Evolutionary conservation across 2,113 vertebrate species (phyloP).

Genomic region (Scartelaos histophorus): DNA sequence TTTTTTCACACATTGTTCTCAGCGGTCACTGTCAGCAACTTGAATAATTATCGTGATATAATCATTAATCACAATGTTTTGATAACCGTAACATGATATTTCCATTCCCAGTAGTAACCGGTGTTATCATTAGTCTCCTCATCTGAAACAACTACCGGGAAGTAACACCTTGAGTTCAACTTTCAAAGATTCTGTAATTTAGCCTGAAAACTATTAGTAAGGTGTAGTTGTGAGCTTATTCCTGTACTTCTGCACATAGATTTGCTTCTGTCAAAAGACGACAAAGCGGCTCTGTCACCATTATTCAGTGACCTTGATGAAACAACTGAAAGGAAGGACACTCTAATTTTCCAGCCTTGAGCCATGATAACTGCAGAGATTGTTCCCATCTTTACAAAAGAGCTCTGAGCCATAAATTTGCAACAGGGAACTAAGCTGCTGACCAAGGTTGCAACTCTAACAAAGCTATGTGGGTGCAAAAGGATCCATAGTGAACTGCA

Average conservation of each 20-base stretch:
- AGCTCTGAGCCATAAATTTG: constrained; percentile 34
- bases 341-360: constrained; percentile 53
- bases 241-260: constrained; percentile 2
- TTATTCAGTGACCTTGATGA: constrained; percentile 41
- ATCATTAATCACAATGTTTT: too few relatives aligned
- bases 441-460: constrained; percentile 44
- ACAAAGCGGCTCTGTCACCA: constrained; percentile 18
- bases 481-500: constrained; percentile 19
- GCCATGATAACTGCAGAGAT: constrained; percentile 34
- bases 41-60: too few relatives aligned
- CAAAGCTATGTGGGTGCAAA: constrained; percentile 36
- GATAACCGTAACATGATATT: too few relatives aligned
- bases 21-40: too few relatives aligned
- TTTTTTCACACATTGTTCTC: too few relatives aligned
- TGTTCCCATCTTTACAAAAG: constrained; percentile 43
- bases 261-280: constrained; percentile 27
- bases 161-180: background rate
- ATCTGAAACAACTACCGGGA: background rate
- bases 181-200: constrained; percentile 4
- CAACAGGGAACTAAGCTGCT: constrained; percentile 24
- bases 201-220: constrained; percentile 1
- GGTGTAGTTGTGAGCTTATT: constrained; percentile 9
- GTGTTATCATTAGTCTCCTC: constrained; percentile 8
- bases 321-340: constrained; percentile 40
- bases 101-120: too few relatives aligned